Base-by-base conservation (phyloP, 2,888 invertebrate species). In the Altica lythri region DNA sequence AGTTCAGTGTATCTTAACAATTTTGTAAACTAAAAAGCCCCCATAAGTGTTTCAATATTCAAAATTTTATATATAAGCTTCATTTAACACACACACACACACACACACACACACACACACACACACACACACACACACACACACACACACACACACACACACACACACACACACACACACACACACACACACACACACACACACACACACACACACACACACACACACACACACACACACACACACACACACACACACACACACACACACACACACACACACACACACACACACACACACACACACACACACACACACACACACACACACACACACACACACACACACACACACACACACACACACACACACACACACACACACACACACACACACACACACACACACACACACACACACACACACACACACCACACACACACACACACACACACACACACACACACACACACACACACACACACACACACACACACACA, bases 11-110 rank as follows among this genome's bases (percentile, higher is more conserved):
- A n/a, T n/a, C n/a, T n/a, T n/a, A n/a, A n/a, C n/a, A n/a, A n/a
- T n/a, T n/a, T n/a, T n/a, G n/a, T n/a, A n/a, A n/a, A n/a, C n/a
- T n/a, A n/a, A n/a, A n/a, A n/a, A n/a, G n/a, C n/a, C n/a, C n/a
- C n/a, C n/a, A n/a, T n/a, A n/a, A n/a, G n/a, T n/a, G n/a, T n/a
- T n/a, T n/a, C n/a, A n/a, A n/a, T n/a, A n/a, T n/a, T n/a, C n/a
- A n/a, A n/a, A n/a, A n/a, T n/a, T n/a, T n/a, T n/a, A n/a, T n/a
- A n/a, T n/a, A n/a, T n/a, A n/a, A n/a, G n/a, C n/a, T n/a, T n/a
- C n/a, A 55, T 10, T 16, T 49, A 48, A 12, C 50, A 27, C 29
- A 43, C 29, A 51, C 8, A 34, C 34, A 34, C 34, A 34, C 34
- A 34, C 34, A 34, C 34, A 34, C 34, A 34, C 34, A 34, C 34